Percentiles rank a stretch among this genome's conserved stretches.
phyloP scores from a whole-genome alignment of 1,140 invertebrate genomes.

The Sycophila sp. region DNA sequence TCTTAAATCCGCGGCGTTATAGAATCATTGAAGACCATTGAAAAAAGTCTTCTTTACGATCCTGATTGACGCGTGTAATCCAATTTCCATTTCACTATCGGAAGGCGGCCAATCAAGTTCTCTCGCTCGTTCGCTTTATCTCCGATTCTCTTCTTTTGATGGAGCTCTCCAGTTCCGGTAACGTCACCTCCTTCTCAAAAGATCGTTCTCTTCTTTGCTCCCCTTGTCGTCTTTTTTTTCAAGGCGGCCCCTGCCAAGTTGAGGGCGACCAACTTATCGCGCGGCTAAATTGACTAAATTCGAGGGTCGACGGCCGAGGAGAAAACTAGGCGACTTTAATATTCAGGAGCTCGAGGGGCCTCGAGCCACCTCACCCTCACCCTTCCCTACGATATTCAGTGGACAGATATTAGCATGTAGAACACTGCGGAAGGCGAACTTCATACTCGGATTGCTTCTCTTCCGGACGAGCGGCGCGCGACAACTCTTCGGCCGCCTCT shows the following conservation, averaged over 20 bases:
- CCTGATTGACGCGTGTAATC: background rate
- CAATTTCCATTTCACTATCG: background rate
- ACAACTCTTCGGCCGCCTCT: background rate
- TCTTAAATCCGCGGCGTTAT: too few relatives aligned
- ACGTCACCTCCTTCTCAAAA: background rate
- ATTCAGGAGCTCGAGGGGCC: too few relatives aligned
- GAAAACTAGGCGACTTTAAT: background rate
- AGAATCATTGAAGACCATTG: too few relatives aligned
- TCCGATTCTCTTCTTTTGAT: background rate
- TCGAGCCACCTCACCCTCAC: too few relatives aligned
- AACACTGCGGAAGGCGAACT: background rate
- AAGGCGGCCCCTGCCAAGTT: too few relatives aligned
- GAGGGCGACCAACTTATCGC: background rate
- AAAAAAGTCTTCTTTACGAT: background rate
- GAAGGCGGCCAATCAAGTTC: background rate
- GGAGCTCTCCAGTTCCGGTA: background rate
- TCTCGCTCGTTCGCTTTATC: background rate
- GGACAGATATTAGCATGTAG: constrained; percentile 22
- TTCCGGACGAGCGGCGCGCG: background rate
- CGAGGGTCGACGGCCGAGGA: too few relatives aligned
- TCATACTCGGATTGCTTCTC: background rate
- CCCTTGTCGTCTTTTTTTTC: too few relatives aligned
- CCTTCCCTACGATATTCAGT: constrained; percentile 18
- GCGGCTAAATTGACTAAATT: background rate
- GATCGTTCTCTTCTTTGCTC: background rate